Evolutionary conservation across 2,888 invertebrate genomes (phyloP), one percentile per base, ranked within the genome.

Genomic region (Athalia circularis): DNA sequence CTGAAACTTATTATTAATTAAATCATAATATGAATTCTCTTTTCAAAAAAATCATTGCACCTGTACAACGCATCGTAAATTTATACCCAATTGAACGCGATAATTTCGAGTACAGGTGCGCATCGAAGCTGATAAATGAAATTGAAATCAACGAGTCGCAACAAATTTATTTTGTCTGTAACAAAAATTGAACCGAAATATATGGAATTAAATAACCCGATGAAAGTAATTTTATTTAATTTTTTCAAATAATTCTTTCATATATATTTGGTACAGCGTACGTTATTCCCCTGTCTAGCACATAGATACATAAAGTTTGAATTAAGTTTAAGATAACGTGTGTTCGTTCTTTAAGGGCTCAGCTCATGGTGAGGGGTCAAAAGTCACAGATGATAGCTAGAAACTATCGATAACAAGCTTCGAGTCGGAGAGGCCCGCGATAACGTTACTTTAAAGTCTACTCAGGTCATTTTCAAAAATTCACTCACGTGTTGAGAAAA

Each of bases 271-370:
- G 11, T n/a, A 15, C 48, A 9, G 15, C 7, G 8, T 9, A 15
- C 8, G 4, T 5, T 13, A 13, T 50, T 29, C 43, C 29, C 15
- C 5, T 50, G 43, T 29, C 54, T 8, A 5, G 47, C 7, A 48
- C 43, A 62, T 62, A 29, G 3, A 3, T 70, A n/a, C 47, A 45
- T 64, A n/a, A 3, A 57, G 75, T 75, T 75, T 75, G 75, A 64
- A 62, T 62, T 62, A 64, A 62, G 75, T 43, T 64, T 43, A 29
- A 75, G 75, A 75, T 75, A 75, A 75, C 75, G 75, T 62, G n/a
- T 29, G 29, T 29, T 15, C 62, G 50, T 75, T 57, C 59, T 68
- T 47, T 11, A 64, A 64, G 64, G 75, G 75, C 75, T 29, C 47
- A 4, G 11, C 29, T 29, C 29, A 29, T 29, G 62, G 8, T 8